Conservation (phyloP, 2,888 invertebrate genomes). For the Cataglyphis albicans region DNA sequence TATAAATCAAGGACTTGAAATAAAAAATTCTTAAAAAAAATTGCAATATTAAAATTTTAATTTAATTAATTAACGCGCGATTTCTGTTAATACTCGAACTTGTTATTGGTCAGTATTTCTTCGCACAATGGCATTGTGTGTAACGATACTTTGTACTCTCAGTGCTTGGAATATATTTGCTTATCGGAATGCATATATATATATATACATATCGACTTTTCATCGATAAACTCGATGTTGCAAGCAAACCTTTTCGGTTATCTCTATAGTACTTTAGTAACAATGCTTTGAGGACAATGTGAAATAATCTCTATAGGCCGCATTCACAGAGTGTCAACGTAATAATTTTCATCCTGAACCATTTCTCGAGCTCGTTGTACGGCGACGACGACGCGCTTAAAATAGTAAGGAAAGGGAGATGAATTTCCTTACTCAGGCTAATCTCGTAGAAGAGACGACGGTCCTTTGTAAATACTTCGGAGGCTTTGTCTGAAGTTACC, state of each 20-base stretch:
- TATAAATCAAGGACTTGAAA: background rate
- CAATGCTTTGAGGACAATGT: constrained; percentile 12
- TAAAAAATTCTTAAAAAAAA: constrained; percentile 8
- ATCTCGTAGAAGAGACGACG: constrained; percentile 47
- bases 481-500: constrained; percentile 64
- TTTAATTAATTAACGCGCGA: background rate
- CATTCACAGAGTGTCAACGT: constrained; percentile 40
- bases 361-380: constrained; percentile 21
- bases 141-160: background rate
- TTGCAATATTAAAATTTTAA: background rate
- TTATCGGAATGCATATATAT: background rate
- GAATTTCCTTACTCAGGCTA: constrained; percentile 51
- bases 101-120: background rate
- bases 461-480: constrained; percentile 66
- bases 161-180: background rate
- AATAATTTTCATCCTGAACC: constrained; percentile 38
- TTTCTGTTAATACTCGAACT: background rate
- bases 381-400: constrained; percentile 37
- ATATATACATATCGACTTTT: background rate
- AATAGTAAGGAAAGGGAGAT: constrained; percentile 50
- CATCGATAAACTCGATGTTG: background rate
- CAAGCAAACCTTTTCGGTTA: constrained; percentile 16
- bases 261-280: constrained; percentile 12
- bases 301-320: constrained; percentile 37
- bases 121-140: background rate